A percentile compares a stretch with the other conserved stretches of the same genome.
phyloP scores from a whole-genome alignment of 1,140 invertebrate genomes.

The Drosophila pseudoobscura region DNA sequence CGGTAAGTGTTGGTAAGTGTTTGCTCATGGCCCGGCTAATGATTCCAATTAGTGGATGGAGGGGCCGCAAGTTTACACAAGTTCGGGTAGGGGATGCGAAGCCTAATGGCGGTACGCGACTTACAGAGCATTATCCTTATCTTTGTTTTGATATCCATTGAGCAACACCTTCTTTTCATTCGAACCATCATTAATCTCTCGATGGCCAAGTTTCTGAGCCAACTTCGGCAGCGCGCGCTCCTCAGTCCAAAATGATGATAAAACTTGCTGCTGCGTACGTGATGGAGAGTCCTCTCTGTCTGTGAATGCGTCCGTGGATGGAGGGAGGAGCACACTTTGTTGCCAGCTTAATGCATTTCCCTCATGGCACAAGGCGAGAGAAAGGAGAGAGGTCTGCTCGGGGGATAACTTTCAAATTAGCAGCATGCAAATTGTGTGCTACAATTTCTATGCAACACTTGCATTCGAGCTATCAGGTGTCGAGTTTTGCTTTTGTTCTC shows the following conservation, averaged over 20 bases:
- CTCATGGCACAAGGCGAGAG: background rate
- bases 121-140: background rate
- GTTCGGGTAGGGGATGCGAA: background rate
- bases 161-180: slow-evolving; percentile 15
- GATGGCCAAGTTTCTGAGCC: slow-evolving; percentile 17
- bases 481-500: background rate
- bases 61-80: slow-evolving; percentile 34
- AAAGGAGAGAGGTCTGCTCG: background rate
- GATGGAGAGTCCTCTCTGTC: background rate
- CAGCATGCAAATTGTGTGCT: slow-evolving; percentile 10
- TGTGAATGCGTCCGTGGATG: background rate
- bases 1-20: slow-evolving; percentile 35
- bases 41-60: slow-evolving; percentile 56
- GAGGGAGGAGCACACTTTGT: slow-evolving; percentile 32
- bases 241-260: slow-evolving; percentile 29
- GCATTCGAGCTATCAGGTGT: slow-evolving; percentile 11
- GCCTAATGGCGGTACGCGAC: too few species aligned
- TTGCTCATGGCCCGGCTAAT: slow-evolving; percentile 48
- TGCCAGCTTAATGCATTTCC: slow-evolving; percentile 50
- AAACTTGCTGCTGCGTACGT: slow-evolving; percentile 29
- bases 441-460: slow-evolving; percentile 3
- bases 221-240: background rate
- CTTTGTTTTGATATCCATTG: background rate
- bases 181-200: slow-evolving; percentile 28
- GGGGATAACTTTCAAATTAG: slow-evolving; percentile 18